Evolutionary conservation across 2,888 invertebrate species (phyloP).

Genomic region (Fragum fragum): DNA sequence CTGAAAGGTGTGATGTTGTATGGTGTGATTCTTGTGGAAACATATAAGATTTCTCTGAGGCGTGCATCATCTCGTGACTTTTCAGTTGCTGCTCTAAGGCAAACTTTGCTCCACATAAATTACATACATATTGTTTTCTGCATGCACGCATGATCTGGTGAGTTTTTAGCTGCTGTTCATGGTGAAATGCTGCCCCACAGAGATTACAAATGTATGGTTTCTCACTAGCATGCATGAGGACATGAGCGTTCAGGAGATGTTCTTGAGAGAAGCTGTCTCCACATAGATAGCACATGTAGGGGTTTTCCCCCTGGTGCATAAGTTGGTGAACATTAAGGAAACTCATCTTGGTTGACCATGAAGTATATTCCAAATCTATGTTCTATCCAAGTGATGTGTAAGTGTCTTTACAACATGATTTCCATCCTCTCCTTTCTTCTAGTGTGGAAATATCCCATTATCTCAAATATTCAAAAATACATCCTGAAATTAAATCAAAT

Average conservation of each 20-base stretch:
- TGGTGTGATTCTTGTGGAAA: slow-evolving; percentile 13
- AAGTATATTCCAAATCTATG: background rate
- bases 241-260: slow-evolving; percentile 20
- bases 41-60: background rate
- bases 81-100: slow-evolving; percentile 1
- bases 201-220: slow-evolving; percentile 22
- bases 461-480: background rate
- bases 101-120: no score
- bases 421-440: background rate
- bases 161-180: slow-evolving; percentile 22
- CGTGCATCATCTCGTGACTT: slow-evolving; percentile 17
- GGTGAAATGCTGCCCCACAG: slow-evolving; percentile 8
- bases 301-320: slow-evolving; percentile 27
- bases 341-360: slow-evolving; percentile 10
- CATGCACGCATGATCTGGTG: slow-evolving; percentile 24
- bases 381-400: background rate
- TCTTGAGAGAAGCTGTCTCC: slow-evolving; percentile 18
- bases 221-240: slow-evolving; percentile 21
- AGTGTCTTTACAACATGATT: background rate
- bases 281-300: slow-evolving; percentile 23
- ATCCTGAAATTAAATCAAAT: no score
- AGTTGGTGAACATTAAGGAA: slow-evolving; percentile 25
- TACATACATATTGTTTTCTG: background rate
- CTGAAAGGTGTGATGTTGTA: background rate
- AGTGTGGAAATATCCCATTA: background rate